Evolutionary conservation across 2,797 vertebrate genomes (phyloP), one percentile per base, ranked within the genome.

Genomic region (Bufotes viridis): DNA sequence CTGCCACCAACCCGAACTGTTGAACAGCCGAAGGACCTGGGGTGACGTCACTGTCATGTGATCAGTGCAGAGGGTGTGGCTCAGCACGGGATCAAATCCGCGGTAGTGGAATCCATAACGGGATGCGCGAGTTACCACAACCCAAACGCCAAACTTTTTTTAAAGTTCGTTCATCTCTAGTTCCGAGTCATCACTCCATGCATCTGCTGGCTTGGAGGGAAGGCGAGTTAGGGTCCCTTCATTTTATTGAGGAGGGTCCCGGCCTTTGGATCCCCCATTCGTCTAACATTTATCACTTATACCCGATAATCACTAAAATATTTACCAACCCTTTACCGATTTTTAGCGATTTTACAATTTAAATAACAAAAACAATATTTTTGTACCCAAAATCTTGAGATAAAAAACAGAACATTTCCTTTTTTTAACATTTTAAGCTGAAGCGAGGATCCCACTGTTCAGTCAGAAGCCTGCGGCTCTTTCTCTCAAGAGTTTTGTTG

Each of bases 401-500:
- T 0, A 63, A 13, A 14, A 55, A 11, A 69, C 29, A 69, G 24
- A 26, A 26, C 7, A 1, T 22, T 53, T n/a, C 12, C 7, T 15
- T 67, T 24, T 63, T 67, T 9, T 17, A 61, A 10, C 1, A 61
- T 81, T 49, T 51, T n/a, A 81, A 49, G 49, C 42, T 67, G 61
- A 63, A 65, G n/a, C 20, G 51, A 67, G 61, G 51, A 51, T 49
- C 72, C 72, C 20, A 67, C n/a, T 24, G 81, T 82, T 69, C 14
- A 65, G 63, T 26, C 22, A 55, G 24, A 70, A 70, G 70, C 65
- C 65, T 55, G 63, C 81, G 29, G 65, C 22, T 29, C 26, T 20
- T 79, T 82, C 26, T 82, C 65, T 82, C 12, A 70, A 82, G 63
- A 55, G 42, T 22, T 67, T 55, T 82, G 81, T 70, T 57, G 49